Base-by-base conservation (phyloP, 2,113 vertebrate genomes). In the Austrofundulus limnaeus region DNA sequence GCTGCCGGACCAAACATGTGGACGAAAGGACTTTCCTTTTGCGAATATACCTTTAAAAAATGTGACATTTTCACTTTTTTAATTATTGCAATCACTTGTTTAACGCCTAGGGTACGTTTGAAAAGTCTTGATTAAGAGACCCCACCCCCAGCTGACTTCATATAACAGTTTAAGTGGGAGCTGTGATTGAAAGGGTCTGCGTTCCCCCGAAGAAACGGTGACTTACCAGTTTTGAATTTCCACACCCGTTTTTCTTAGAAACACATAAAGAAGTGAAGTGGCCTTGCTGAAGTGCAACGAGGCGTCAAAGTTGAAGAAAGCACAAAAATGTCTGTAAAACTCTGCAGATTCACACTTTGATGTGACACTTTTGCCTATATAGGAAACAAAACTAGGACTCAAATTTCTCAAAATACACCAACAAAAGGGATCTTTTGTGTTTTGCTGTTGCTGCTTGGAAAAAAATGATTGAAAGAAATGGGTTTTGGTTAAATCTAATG, bases 81-180 rank as follows among this genome's bases (percentile, higher is more conserved):
- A 31, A 46, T 31, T 46, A 9, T n/a, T 19, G 12, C 57, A 34
- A 46, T 66, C 20, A 61, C 23, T 38, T 19, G 13, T 49, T 2
- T 57, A 67, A 54, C 17, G 55, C 31, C 66, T 37, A 19, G 19
- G 41, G 39, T 25, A 24, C 43, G 28, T 25, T 47, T 56, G 17
- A 70, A 53, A 63, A 15, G 41, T 68, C 65, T 70, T 78, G 48
- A 72, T 70, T 56, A 76, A 75, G 19, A 61, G 16, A 57, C 7
- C 37, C 51, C n/a, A 10, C 37, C 51, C n/a, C 54, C 38, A 2
- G 16, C 70, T 24, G 46, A 34, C 58, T 52, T 68, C 37, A 75
- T 54, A 14, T 24, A 66, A 56, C 51, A 19, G 17, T 70, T 65
- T 39, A 23, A 66, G 19, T 31, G 16, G 19, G 38, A 19, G 45